Conservation (phyloP, 2,113 vertebrate species). For the Xyliphius kryptos region DNA sequence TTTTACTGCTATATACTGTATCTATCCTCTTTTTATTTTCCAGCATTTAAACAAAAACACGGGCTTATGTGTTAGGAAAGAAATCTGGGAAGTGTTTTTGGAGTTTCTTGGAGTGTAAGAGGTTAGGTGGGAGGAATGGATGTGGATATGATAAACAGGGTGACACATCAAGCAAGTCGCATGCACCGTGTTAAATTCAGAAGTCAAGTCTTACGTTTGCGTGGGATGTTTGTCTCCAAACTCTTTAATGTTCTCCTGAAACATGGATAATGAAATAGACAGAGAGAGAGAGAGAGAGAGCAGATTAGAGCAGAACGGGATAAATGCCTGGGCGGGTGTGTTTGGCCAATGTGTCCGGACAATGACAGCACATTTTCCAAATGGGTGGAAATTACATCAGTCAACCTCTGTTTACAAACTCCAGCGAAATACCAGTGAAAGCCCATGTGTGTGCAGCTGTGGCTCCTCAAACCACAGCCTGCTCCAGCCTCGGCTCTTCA, state of each 20-base stretch:
- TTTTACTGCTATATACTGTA: no score
- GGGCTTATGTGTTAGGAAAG: no score
- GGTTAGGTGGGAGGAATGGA: background rate
- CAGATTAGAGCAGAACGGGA: constrained; percentile 52
- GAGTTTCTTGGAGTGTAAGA: no score
- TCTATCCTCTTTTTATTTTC: no score
- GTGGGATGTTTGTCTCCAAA: constrained; percentile 87
- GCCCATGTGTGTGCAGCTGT: constrained; percentile 49
- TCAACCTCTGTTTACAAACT: constrained; percentile 60
- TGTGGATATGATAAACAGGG: background rate
- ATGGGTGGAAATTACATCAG: constrained; percentile 69
- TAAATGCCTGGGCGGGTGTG: constrained; percentile 56
- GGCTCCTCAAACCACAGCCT: constrained; percentile 39
- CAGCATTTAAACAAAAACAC: no score
- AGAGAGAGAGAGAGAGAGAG: constrained; percentile 50
- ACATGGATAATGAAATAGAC: constrained; percentile 47
- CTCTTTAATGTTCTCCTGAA: constrained; percentile 91
- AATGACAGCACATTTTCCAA: constrained; percentile 66
- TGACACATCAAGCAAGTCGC: constrained; percentile 1
- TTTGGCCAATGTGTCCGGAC: constrained; percentile 47
- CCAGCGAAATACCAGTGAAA: constrained; percentile 53
- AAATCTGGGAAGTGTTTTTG: no score
- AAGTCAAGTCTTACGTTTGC: constrained; percentile 82
- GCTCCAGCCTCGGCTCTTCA: constrained; percentile 12
- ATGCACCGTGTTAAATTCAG: constrained; percentile 13